Percentiles rank a stretch among this genome's conserved stretches.
phyloP scores from a whole-genome alignment of 2,113 vertebrate genomes.

The Oreotrochilus melanogaster region DNA sequence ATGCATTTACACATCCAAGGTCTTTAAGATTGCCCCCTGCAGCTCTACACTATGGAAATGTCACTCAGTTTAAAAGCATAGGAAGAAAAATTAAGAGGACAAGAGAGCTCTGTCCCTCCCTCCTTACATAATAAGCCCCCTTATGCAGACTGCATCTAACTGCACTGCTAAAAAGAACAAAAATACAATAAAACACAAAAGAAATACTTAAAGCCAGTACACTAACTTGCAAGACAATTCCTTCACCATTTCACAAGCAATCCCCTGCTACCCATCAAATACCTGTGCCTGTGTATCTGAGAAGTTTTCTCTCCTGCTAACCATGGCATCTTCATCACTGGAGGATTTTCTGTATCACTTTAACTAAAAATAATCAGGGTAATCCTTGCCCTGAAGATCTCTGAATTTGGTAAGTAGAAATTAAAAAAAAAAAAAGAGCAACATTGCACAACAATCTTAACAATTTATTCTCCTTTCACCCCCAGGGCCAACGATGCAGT shows the following conservation, averaged over 20 bases:
- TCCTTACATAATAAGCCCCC: neutral
- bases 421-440: neutral
- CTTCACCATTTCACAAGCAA: accelerated
- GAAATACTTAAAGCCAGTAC: neutral
- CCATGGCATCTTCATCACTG: neutral
- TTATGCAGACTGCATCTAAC: neutral
- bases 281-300: accelerated
- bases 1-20: neutral
- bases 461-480: neutral
- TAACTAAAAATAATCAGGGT: neutral
- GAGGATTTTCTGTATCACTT: neutral
- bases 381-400: neutral
- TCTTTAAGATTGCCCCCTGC: neutral
- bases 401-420: neutral
- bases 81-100: neutral
- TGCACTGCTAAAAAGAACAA: neutral
- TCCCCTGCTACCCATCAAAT: neutral
- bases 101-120: neutral
- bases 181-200: neutral
- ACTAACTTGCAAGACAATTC: neutral
- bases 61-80: neutral
- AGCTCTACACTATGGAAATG: neutral
- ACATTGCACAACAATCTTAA: accelerated
- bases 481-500: accelerated
- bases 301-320: neutral